phyloP scores from a whole-genome alignment of 2,113 vertebrate species.

The Xyrauchen texanus region DNA sequence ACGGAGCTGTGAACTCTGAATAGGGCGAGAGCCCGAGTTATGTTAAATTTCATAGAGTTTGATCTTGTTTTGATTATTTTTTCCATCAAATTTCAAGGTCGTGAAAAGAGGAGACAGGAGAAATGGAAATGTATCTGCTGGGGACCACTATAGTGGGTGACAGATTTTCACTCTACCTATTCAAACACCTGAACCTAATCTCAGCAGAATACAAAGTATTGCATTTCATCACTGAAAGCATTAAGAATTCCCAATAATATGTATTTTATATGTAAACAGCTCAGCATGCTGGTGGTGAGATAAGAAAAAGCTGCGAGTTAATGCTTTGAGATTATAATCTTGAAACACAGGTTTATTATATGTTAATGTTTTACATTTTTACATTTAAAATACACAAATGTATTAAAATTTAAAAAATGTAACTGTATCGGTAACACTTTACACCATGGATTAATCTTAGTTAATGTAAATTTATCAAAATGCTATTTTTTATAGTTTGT shows the following conservation, averaged over 20 bases:
- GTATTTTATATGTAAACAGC: constrained; percentile 29
- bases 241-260: constrained; percentile 27
- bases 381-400: too few relatives aligned
- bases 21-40: constrained; percentile 3
- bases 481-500: too few relatives aligned
- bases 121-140: constrained; percentile 19
- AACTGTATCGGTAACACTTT: not conserved
- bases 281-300: constrained; percentile 24
- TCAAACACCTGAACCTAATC: constrained; percentile 27
- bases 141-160: constrained; percentile 1
- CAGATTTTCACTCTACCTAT: not conserved
- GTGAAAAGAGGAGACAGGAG: constrained; percentile 12
- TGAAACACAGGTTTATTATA: constrained; percentile 10
- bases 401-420: too few relatives aligned
- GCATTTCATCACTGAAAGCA: constrained; percentile 17
- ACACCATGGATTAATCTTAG: too few relatives aligned
- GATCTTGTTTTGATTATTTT: constrained; percentile 53
- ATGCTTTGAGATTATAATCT: constrained; percentile 18
- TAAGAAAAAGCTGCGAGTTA: constrained; percentile 15
- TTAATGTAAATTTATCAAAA: too few relatives aligned
- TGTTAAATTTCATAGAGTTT: constrained; percentile 44
- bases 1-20: constrained; percentile 15
- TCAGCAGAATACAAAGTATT: constrained; percentile 32
- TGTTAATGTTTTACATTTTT: not conserved
- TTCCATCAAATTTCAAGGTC: constrained; percentile 57